Evolutionary conservation across 2,888 invertebrate genomes (phyloP).

Genomic region (Himalopsyche japonica): DNA sequence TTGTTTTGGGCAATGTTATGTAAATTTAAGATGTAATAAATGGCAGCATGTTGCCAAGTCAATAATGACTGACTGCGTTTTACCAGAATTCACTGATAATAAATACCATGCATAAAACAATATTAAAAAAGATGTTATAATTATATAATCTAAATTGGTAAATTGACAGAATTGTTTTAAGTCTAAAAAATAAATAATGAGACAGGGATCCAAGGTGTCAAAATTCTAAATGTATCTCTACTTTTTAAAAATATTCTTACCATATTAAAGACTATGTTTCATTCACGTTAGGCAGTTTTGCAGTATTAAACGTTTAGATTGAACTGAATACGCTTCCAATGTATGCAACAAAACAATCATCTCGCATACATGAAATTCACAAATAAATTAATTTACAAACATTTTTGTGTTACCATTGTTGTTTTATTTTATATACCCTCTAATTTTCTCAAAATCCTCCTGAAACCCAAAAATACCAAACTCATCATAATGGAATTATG

Average conservation of each 20-base stretch:
- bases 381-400: slow-evolving; percentile 3
- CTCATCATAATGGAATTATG: too few relatives aligned
- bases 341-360: neutral
- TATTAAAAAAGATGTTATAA: too few relatives aligned
- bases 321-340: neutral
- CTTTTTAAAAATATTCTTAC: neutral
- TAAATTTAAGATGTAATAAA: too few relatives aligned
- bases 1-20: too few relatives aligned
- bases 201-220: neutral
- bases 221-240: slow-evolving; percentile 12
- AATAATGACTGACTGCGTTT: too few relatives aligned
- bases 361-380: neutral
- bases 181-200: neutral
- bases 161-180: neutral
- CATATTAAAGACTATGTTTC: neutral
- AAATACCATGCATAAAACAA: too few relatives aligned
- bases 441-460: too few relatives aligned
- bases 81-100: too few relatives aligned
- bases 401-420: neutral
- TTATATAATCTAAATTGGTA: too few relatives aligned
- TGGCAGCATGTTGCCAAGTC: too few relatives aligned
- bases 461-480: too few relatives aligned
- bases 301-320: slow-evolving; percentile 11
- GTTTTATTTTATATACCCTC: too few relatives aligned
- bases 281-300: slow-evolving; percentile 15